Percentiles rank a stretch among this genome's conserved stretches.
phyloP scores from a whole-genome alignment of 2,113 vertebrate genomes.

The Penelope pileata region DNA sequence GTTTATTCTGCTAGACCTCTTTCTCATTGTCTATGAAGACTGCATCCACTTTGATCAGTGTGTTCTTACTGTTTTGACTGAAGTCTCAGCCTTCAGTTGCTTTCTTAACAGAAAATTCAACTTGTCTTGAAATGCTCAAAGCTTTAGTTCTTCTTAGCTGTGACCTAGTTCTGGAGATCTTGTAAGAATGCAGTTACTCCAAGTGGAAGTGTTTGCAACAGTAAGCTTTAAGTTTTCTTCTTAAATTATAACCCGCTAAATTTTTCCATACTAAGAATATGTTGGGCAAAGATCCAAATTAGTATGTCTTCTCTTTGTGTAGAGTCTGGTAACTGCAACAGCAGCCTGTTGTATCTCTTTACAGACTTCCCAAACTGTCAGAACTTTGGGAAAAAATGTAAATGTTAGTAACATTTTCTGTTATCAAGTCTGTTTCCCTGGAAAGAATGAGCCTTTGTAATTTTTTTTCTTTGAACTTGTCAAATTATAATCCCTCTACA shows the following conservation, averaged over 20 bases:
- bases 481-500: background rate
- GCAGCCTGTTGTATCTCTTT: background rate
- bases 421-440: background rate
- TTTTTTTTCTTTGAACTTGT: background rate
- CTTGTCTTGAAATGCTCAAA: background rate
- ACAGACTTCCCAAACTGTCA: conserved; percentile 8
- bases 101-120: background rate
- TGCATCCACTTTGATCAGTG: background rate
- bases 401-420: background rate
- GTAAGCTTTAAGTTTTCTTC: conserved; percentile 8
- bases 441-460: background rate
- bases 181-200: background rate
- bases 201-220: background rate
- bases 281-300: background rate
- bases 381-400: conserved; percentile 17
- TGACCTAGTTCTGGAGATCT: background rate
- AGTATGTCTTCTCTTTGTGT: background rate
- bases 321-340: background rate
- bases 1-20: background rate
- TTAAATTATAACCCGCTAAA: background rate
- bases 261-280: conserved; percentile 28
- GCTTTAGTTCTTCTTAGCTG: background rate
- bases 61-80: background rate
- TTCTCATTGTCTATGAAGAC: background rate
- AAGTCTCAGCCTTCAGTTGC: background rate